Evolutionary conservation across 1,140 invertebrate species (phyloP).

Genomic region (Hermetia illucens): DNA sequence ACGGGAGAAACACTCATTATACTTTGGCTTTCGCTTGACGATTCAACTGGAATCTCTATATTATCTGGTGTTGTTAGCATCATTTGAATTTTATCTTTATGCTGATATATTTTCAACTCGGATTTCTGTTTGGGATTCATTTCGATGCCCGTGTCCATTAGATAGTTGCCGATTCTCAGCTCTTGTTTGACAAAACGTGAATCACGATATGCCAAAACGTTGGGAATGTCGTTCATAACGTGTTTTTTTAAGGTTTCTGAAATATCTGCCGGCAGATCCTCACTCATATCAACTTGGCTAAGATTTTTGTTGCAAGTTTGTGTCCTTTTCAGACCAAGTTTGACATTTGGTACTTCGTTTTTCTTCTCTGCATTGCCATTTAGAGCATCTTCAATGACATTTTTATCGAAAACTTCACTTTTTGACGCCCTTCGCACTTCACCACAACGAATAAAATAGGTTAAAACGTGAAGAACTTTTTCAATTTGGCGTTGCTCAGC

Average conservation of each 20-base stretch:
- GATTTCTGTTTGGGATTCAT: constrained; percentile 19
- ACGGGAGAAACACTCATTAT: no score
- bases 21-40: no score
- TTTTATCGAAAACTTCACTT: constrained; percentile 27
- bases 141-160: constrained; percentile 29
- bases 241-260: no score
- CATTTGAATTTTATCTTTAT: constrained; percentile 20
- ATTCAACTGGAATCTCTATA: constrained; percentile 21
- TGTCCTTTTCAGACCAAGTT: no score
- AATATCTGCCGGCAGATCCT: no score
- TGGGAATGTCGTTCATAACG: constrained; percentile 27
- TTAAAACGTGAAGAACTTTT: constrained; percentile 51
- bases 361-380: no score
- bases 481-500: constrained; percentile 49
- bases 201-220: constrained; percentile 24
- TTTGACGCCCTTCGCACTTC: constrained; percentile 39
- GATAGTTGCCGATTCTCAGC: constrained; percentile 26
- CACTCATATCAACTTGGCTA: no score
- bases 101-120: constrained; percentile 13
- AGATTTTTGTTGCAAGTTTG: no score
- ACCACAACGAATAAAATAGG: constrained; percentile 72
- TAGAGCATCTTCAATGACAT: constrained; percentile 6
- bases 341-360: no score
- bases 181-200: constrained; percentile 30
- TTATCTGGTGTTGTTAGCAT: constrained; percentile 27